Conservation (phyloP, 2,113 vertebrate genomes). For the Rhegmatorhina hoffmannsi region DNA sequence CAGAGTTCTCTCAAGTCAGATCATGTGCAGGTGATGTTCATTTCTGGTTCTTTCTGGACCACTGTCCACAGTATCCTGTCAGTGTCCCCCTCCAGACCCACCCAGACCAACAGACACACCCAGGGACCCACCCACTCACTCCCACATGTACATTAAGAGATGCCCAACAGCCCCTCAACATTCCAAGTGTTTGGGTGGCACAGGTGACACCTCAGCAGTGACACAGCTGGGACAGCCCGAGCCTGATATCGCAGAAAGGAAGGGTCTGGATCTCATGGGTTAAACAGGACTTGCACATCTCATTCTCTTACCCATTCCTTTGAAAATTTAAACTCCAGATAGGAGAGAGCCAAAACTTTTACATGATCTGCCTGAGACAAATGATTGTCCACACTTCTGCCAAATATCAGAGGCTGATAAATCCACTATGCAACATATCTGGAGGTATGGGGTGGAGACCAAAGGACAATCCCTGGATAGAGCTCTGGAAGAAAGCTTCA, state of each 20-base stretch:
- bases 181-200: not conserved
- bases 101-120: not conserved
- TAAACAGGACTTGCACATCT: not conserved
- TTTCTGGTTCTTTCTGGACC: not conserved
- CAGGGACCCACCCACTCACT: not conserved
- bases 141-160: accelerated
- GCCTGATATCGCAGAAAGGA: not conserved
- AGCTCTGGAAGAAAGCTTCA: not conserved
- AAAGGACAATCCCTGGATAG: not conserved
- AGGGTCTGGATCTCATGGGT: not conserved
- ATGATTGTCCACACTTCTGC: not conserved
- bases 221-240: accelerated
- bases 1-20: not conserved
- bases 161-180: not conserved
- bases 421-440: not conserved
- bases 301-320: not conserved
- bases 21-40: accelerated
- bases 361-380: not conserved
- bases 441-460: not conserved
- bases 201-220: not conserved
- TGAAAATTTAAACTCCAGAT: not conserved
- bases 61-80: not conserved
- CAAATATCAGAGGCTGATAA: constrained; percentile 2
- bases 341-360: not conserved
- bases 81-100: not conserved